Percentiles rank a stretch among this genome's conserved stretches.
Evolutionary conservation across 2,797 vertebrate species (phyloP).

Genomic region (Centropyge bicolor): DNA sequence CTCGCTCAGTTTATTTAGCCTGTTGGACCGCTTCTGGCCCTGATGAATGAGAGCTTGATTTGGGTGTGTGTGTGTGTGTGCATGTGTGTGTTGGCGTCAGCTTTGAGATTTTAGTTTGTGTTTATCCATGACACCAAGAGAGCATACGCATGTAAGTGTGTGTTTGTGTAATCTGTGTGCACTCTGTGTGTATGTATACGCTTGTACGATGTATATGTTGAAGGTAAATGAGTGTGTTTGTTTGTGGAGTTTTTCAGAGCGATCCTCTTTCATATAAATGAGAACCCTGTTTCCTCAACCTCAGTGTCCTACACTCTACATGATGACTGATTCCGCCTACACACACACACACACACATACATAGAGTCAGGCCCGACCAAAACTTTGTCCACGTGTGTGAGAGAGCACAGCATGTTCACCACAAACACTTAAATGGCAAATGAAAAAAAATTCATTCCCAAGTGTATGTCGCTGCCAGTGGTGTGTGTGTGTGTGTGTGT

Average conservation of each 20-base stretch:
- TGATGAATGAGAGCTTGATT: conserved; percentile 76
- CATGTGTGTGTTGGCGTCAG: conserved; percentile 43
- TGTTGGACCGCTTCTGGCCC: conserved; percentile 63
- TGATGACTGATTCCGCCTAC: conserved; percentile 40
- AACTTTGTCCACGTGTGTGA: conserved; percentile 12
- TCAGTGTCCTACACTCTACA: conserved; percentile 56
- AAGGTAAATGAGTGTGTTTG: conserved; percentile 58
- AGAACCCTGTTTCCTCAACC: conserved; percentile 59
- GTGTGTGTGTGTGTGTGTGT: conserved; percentile 2
- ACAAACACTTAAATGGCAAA: conserved; percentile 34
- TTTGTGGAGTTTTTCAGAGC: conserved; percentile 53
- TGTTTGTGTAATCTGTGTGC: conserved; percentile 49
- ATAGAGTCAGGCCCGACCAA: neutral
- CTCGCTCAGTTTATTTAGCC: conserved; percentile 71
- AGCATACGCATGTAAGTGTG: conserved; percentile 40
- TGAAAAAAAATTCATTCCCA: neutral
- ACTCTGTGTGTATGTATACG: neutral
- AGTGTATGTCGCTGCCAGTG: conserved; percentile 6
- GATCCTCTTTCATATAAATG: conserved; percentile 76
- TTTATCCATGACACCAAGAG: conserved; percentile 54
- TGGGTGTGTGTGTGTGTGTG: conserved; percentile 32
- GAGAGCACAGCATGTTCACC: conserved; percentile 5
- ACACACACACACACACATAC: conserved; percentile 34
- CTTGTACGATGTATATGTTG: conserved; percentile 48
- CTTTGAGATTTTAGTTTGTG: conserved; percentile 64